phyloP scores from a whole-genome alignment of 2,888 invertebrate species.

The Synergus japonicus region DNA sequence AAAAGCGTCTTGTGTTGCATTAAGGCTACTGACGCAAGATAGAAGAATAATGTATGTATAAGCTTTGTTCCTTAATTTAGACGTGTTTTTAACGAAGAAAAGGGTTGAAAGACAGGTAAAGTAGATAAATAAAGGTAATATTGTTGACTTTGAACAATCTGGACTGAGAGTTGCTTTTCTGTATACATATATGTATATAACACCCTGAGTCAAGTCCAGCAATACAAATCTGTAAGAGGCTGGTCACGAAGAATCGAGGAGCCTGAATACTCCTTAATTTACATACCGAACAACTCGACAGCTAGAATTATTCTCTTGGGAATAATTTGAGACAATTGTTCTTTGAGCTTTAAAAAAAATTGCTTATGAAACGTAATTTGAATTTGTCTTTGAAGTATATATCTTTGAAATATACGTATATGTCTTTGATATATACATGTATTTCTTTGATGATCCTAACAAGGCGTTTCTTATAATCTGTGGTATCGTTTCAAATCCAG shows the following conservation, averaged over 20 bases:
- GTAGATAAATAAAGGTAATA: constrained; percentile 60
- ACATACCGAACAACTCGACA: background rate
- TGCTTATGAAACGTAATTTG: background rate
- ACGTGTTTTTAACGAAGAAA: constrained; percentile 45
- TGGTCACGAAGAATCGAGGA: background rate
- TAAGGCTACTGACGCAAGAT: background rate
- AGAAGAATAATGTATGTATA: background rate
- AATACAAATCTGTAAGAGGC: background rate
- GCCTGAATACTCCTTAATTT: background rate
- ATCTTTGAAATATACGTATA: background rate
- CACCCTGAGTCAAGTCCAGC: background rate
- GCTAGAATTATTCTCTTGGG: background rate
- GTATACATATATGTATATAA: background rate
- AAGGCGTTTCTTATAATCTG: constrained; percentile 1
- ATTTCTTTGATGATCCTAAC: background rate
- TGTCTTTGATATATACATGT: no score
- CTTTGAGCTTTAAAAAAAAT: background rate
- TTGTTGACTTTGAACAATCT: background rate
- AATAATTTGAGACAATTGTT: background rate
- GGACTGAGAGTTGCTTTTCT: background rate
- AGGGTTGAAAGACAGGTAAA: constrained; percentile 60
- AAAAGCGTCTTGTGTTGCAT: background rate
- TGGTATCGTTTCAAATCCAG: background rate
- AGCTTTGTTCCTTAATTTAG: background rate
- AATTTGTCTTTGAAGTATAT: background rate